Percentiles rank a stretch among this genome's conserved stretches.
phyloP scores from a whole-genome alignment of 2,797 vertebrate genomes.

The Pteropus rufus region DNA sequence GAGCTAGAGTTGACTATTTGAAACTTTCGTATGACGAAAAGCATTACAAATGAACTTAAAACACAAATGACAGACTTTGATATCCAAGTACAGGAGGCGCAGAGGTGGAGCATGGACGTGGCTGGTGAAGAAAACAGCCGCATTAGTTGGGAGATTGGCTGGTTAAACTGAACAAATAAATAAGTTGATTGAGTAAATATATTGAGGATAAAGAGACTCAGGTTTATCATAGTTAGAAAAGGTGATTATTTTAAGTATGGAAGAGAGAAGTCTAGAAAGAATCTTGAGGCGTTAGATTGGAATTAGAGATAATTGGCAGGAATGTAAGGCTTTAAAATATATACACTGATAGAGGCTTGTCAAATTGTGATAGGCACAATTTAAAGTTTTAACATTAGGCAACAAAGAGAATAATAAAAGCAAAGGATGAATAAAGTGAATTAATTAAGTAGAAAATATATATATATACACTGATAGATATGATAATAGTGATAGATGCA shows the following conservation, averaged over 20 bases:
- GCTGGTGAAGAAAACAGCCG: neutral
- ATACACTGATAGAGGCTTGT: neutral
- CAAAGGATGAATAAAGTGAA: neutral
- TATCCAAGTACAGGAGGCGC: neutral
- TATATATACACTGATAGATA: neutral
- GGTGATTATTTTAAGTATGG: neutral
- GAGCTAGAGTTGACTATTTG: neutral
- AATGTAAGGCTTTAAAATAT: neutral
- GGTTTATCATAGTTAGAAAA: neutral
- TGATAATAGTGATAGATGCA: neutral
- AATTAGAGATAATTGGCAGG: neutral
- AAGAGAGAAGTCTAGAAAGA: conserved; percentile 15
- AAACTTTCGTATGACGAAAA: neutral
- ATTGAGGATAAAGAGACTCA: neutral
- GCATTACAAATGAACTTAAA: neutral
- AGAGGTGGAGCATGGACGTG: neutral
- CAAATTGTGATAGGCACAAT: neutral
- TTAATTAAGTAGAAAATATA: neutral
- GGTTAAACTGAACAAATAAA: neutral
- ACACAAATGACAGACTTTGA: neutral
- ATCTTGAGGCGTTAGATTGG: neutral
- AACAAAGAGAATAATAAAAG: neutral
- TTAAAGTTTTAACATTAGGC: neutral
- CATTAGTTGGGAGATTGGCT: too few species aligned
- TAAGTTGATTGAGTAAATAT: neutral